Evolutionary conservation across 2,113 vertebrate species (phyloP).

Genomic region (Hassar affinis): DNA sequence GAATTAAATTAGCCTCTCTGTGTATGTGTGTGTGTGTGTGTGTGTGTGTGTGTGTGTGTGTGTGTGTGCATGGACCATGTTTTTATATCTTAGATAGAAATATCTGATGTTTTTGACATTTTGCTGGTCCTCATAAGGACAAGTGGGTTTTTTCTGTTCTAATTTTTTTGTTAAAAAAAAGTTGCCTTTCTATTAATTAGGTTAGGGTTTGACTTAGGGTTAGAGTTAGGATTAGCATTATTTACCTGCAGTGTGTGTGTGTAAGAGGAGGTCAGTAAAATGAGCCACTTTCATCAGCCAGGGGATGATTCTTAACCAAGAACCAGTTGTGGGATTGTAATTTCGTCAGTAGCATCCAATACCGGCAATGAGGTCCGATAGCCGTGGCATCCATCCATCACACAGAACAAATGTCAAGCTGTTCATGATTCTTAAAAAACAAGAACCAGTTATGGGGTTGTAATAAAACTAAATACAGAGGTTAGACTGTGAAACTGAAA

Average conservation of each 20-base stretch:
- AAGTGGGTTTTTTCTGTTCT: too few species aligned
- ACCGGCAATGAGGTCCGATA: background rate
- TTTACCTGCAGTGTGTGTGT: background rate
- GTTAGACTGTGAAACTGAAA: too few species aligned
- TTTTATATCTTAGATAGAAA: too few species aligned
- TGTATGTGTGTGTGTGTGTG: background rate
- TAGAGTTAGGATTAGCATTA: too few species aligned
- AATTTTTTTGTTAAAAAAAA: too few species aligned
- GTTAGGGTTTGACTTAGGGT: too few species aligned
- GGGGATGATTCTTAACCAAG: too few species aligned
- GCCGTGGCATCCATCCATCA: conserved; percentile 1
- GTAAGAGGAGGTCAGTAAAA: background rate
- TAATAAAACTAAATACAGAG: background rate
- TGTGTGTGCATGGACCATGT: too few species aligned
- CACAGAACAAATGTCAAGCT: conserved; percentile 3
- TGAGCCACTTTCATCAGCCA: background rate
- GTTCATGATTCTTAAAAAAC: background rate
- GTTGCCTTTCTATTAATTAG: too few species aligned
- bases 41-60: background rate
- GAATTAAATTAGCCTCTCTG: background rate
- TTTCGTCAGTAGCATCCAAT: background rate
- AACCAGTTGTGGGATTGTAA: too few species aligned
- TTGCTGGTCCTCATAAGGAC: too few species aligned
- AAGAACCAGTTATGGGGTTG: background rate
- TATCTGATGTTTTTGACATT: too few species aligned